Evolutionary conservation across 1,140 invertebrate species (phyloP).

Genomic region (Drosophila nasuta): DNA sequence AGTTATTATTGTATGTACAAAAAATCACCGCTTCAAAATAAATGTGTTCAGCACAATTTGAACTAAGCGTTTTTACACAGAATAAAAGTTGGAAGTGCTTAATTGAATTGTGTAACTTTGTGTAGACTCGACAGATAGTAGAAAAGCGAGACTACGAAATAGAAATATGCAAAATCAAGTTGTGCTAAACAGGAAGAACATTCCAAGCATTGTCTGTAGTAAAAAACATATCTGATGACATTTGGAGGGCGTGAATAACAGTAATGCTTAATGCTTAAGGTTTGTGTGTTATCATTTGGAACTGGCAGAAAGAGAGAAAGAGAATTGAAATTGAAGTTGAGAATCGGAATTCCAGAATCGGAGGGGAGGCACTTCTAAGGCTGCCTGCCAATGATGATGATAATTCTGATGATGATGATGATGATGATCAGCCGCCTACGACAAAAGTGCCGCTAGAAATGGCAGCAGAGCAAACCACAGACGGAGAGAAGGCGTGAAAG

Average conservation of each 20-base stretch:
- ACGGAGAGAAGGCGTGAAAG: slow-evolving; percentile 10
- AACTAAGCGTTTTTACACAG: too few species aligned
- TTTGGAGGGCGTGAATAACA: slow-evolving; percentile 8
- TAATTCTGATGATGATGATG: background rate
- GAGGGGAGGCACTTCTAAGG: slow-evolving; percentile 7
- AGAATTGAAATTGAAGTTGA: slow-evolving; percentile 10
- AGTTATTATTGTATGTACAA: too few species aligned
- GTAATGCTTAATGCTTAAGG: slow-evolving; percentile 3
- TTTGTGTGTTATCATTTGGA: slow-evolving; percentile 16
- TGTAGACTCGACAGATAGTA: too few species aligned
- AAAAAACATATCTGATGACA: slow-evolving; percentile 1
- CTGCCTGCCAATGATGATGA: background rate
- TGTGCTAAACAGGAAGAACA: background rate
- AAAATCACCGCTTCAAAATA: too few species aligned
- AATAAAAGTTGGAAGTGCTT: too few species aligned
- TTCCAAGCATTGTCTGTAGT: background rate
- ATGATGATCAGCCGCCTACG: slow-evolving; percentile 40
- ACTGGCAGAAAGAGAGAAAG: background rate
- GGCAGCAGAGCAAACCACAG: slow-evolving; percentile 33
- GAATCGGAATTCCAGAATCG: background rate
- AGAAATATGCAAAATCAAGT: too few species aligned
- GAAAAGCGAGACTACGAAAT: background rate
- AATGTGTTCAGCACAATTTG: too few species aligned
- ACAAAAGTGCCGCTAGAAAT: slow-evolving; percentile 36
- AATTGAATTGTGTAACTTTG: too few species aligned